phyloP scores from a whole-genome alignment of 2,113 vertebrate genomes.

The Melanocharis versteri region DNA sequence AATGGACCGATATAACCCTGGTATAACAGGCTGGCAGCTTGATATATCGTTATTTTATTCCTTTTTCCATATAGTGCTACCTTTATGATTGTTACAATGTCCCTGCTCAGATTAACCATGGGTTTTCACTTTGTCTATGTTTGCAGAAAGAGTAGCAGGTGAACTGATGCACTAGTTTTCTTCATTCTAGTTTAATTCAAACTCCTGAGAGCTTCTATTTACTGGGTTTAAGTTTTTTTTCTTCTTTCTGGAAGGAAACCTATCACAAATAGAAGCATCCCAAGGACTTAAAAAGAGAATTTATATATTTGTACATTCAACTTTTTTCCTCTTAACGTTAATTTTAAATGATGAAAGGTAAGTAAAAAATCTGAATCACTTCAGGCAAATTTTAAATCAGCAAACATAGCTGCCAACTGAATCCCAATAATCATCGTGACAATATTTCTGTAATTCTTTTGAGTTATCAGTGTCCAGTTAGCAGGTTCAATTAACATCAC shows the following conservation, averaged over 20 bases:
- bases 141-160: not conserved
- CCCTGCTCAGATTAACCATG: not conserved
- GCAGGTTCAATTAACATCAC: conserved; percentile 2
- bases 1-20: not conserved
- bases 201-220: not conserved
- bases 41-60: not conserved
- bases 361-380: not conserved
- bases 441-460: not conserved
- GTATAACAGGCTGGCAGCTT: not conserved
- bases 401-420: not conserved
- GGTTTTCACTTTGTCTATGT: not conserved
- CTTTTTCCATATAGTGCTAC: not conserved
- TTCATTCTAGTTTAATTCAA: not conserved
- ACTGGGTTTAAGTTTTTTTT: not conserved
- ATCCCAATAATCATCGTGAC: not conserved
- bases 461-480: not conserved
- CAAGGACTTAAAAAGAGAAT: not conserved
- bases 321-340: not conserved
- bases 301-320: not conserved
- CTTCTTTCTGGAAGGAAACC: not conserved
- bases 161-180: not conserved
- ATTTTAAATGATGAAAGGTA: not conserved
- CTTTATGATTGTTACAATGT: not conserved
- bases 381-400: conserved; percentile 2
- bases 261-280: not conserved